Conservation (phyloP, 2,113 vertebrate species). For the Crocuta crocuta region DNA sequence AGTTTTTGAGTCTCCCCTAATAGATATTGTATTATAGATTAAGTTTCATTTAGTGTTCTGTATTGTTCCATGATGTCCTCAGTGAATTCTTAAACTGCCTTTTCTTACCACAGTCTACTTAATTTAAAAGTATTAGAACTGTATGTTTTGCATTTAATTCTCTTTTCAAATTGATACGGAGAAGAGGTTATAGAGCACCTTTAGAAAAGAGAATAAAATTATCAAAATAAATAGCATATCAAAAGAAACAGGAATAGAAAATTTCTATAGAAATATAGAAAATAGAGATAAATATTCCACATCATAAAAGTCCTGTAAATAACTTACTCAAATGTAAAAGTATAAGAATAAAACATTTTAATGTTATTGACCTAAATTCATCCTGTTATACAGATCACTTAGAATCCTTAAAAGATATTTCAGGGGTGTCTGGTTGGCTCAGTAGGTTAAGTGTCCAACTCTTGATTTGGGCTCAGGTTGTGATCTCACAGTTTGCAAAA, state of each 20-base stretch:
- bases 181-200: slow-evolving; percentile 2
- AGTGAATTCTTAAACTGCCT: slow-evolving; percentile 59
- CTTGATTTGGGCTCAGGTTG: too few species aligned
- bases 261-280: not conserved
- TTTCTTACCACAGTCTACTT: slow-evolving; percentile 41
- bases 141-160: slow-evolving; percentile 44
- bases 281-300: not conserved
- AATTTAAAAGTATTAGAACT: slow-evolving; percentile 38
- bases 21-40: slow-evolving; percentile 52
- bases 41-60: slow-evolving; percentile 9
- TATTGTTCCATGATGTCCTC: slow-evolving; percentile 34
- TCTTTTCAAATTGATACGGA: slow-evolving; percentile 48
- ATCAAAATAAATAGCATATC: not conserved
- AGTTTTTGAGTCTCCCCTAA: slow-evolving; percentile 58
- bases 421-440: not conserved
- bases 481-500: too few species aligned
- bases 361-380: not conserved
- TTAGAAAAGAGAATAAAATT: slow-evolving; percentile 25
- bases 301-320: not conserved
- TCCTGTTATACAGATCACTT: not conserved
- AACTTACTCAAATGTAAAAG: not conserved
- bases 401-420: not conserved
- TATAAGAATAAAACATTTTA: not conserved
- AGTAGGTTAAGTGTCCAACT: too few species aligned
- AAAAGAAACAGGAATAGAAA: not conserved